A percentile compares a stretch with the other conserved stretches of the same genome.
Conservation (phyloP, 2,888 invertebrate species). For the Amphipoea oculea region DNA sequence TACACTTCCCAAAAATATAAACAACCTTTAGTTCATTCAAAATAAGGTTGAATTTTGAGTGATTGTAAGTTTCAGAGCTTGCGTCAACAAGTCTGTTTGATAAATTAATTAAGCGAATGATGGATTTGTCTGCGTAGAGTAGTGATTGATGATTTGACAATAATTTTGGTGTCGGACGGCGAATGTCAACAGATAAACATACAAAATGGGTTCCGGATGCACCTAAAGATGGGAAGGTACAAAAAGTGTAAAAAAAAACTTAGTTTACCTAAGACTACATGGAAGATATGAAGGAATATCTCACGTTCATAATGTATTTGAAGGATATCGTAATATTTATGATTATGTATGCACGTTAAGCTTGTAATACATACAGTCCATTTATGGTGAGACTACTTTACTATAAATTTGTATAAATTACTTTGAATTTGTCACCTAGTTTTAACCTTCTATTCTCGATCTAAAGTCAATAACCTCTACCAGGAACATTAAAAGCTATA, state of each 20-base stretch:
- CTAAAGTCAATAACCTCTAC: constrained; percentile 9
- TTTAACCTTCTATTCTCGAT: constrained; percentile 30
- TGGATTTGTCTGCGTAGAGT: constrained; percentile 73
- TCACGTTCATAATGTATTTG: constrained; percentile 12
- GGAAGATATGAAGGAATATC: background rate
- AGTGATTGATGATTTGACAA: constrained; percentile 86
- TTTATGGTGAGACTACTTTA: constrained; percentile 17
- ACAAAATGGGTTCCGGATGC: constrained; percentile 57
- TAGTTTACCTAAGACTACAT: background rate
- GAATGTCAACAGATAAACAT: constrained; percentile 72
- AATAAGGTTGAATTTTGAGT: constrained; percentile 59
- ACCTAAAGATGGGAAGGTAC: constrained; percentile 26
- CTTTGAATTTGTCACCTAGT: constrained; percentile 32
- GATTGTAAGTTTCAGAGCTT: constrained; percentile 34
- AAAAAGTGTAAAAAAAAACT: constrained; percentile 7
- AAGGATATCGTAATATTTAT: constrained; percentile 32
- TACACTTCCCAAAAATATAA: constrained; percentile 21
- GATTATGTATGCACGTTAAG: constrained; percentile 14
- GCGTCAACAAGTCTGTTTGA: constrained; percentile 62
- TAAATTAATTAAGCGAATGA: constrained; percentile 81
- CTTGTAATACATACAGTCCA: background rate
- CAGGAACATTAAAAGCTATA: background rate
- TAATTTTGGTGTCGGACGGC: constrained; percentile 73
- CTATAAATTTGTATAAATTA: constrained; percentile 8
- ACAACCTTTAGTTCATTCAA: constrained; percentile 7